Percentiles rank a stretch among this genome's conserved stretches.
These are phyloP conservation scores for Ganaspis brasiliensis DNA, from an alignment of 2,888 invertebrate species.

Conservation along the genomic window DNA sequence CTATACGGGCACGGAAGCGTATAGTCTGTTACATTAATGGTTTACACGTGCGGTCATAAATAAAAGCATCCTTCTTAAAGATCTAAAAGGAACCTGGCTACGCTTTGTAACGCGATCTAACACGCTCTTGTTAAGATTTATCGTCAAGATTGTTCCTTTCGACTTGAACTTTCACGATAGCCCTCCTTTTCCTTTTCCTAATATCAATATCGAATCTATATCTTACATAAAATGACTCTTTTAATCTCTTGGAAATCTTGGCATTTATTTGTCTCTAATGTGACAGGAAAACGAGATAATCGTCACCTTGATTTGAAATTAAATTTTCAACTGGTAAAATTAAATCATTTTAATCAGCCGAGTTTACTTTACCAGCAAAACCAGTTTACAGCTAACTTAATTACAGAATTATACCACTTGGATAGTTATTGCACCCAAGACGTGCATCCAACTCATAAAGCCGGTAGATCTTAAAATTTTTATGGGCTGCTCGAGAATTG, in stretches of 20 bases:
- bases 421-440: not conserved
- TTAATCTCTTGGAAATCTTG: not conserved
- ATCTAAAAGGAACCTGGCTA: not conserved
- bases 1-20: slow-evolving; percentile 30
- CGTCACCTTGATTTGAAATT: too few species aligned
- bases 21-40: slow-evolving; percentile 34
- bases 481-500: slow-evolving; percentile 7
- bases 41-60: slow-evolving; percentile 34
- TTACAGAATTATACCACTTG: slow-evolving; percentile 30
- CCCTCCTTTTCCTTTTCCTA: not conserved
- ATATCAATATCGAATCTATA: slow-evolving; percentile 3
- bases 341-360: slow-evolving; percentile 1
- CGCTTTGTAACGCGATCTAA: slow-evolving; percentile 34
- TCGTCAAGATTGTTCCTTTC: slow-evolving; percentile 2
- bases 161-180: not conserved
- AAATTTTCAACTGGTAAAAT: not conserved
- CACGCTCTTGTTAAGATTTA: slow-evolving; percentile 34
- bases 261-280: too few species aligned
- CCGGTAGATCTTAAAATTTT: slow-evolving; percentile 40
- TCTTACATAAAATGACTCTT: too few species aligned
- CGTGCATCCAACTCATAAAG: slow-evolving; percentile 27
- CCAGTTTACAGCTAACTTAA: slow-evolving; percentile 38
- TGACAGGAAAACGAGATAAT: too few species aligned
- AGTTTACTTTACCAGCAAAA: slow-evolving; percentile 6
- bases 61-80: slow-evolving; percentile 26